Conservation (phyloP, 2,797 vertebrate genomes). For the Carcharodon carcharias region DNA sequence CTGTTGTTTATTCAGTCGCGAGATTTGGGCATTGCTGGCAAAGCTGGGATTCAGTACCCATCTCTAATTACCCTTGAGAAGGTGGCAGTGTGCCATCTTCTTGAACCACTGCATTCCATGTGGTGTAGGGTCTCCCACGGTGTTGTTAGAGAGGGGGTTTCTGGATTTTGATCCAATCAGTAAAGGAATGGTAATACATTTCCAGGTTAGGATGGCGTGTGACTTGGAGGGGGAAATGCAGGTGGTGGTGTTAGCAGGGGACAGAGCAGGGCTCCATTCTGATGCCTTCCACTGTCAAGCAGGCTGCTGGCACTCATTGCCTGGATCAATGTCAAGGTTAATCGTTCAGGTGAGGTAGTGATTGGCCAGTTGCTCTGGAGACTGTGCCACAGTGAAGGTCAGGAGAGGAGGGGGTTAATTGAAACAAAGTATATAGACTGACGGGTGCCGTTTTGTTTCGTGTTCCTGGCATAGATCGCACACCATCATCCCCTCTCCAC, state of each 20-base stretch:
- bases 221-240: background rate
- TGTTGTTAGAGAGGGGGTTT: background rate
- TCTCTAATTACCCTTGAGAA: too few species aligned
- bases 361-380: background rate
- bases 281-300: background rate
- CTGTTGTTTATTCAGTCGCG: background rate
- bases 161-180: background rate
- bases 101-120: too few species aligned
- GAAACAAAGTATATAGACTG: background rate
- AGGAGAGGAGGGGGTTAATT: background rate
- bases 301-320: background rate
- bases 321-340: background rate
- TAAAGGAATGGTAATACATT: background rate
- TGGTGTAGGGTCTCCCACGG: too few species aligned
- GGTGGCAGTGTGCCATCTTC: too few species aligned
- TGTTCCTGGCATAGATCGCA: too few species aligned
- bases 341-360: background rate
- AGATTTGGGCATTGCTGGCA: background rate
- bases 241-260: background rate
- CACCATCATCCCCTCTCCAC: too few species aligned
- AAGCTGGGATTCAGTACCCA: background rate
- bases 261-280: background rate
- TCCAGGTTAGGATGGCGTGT: background rate
- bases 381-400: background rate
- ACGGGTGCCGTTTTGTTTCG: background rate